Evolutionary conservation across 2,113 vertebrate species (phyloP).

Genomic region (Tetrax tetrax): DNA sequence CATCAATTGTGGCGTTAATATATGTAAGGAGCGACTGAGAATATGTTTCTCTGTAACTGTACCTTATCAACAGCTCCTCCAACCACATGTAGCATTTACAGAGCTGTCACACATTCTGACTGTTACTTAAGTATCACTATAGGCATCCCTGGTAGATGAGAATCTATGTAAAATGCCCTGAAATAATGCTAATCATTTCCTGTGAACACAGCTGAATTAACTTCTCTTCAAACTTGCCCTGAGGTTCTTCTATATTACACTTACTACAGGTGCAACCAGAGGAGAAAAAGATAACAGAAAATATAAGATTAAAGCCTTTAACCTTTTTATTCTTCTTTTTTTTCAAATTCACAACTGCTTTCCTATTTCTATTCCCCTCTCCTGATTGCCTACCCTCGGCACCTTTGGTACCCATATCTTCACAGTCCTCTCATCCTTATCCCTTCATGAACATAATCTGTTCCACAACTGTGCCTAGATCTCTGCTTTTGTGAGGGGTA

Average conservation of each 20-base stretch:
- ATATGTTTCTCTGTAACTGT: neutral
- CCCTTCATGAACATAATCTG: neutral
- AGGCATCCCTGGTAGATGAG: neutral
- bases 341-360: neutral
- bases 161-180: neutral
- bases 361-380: neutral
- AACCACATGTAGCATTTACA: neutral
- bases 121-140: neutral
- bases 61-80: neutral
- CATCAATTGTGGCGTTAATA: neutral
- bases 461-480: neutral
- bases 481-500: neutral
- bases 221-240: neutral
- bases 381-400: neutral
- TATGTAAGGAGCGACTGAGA: neutral
- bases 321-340: neutral
- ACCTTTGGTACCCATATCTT: neutral
- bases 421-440: neutral
- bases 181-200: neutral
- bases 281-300: neutral
- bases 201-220: neutral
- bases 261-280: neutral
- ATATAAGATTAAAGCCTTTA: neutral
- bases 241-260: neutral
- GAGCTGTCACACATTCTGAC: neutral